phyloP scores from a whole-genome alignment of 2,113 vertebrate species.

The Rhinopomastus cyanomelas region DNA sequence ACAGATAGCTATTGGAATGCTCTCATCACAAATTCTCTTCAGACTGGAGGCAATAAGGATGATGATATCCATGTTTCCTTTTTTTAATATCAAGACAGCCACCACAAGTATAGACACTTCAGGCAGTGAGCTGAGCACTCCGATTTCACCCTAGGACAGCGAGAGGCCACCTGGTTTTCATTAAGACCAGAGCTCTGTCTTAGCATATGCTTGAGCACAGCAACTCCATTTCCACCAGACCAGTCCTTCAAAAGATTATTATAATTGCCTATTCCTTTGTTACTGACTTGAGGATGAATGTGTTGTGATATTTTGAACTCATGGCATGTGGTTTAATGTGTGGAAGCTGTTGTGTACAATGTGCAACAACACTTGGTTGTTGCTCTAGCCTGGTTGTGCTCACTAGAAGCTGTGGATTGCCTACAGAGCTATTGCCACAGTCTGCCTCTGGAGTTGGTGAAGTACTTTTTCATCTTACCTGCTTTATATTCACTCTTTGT shows the following conservation, averaged over 20 bases:
- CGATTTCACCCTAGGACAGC: too few species aligned
- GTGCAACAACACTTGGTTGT: background rate
- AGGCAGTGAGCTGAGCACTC: too few species aligned
- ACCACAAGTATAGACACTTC: too few species aligned
- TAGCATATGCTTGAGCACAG: background rate
- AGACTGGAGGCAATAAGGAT: background rate
- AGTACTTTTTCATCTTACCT: background rate
- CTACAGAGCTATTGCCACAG: background rate
- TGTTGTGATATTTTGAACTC: background rate
- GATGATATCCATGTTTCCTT: accelerated
- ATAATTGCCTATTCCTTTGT: background rate
- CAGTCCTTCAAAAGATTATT: background rate
- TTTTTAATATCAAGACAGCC: background rate
- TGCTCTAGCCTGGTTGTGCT: background rate
- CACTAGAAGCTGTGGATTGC: background rate
- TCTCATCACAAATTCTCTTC: background rate
- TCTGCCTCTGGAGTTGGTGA: background rate
- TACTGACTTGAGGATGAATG: background rate
- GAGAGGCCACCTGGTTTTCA: too few species aligned
- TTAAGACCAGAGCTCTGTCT: too few species aligned
- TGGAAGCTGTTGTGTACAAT: background rate
- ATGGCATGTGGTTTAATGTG: accelerated
- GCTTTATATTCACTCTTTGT: background rate
- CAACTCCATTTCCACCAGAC: background rate
- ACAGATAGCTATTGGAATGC: background rate